Evolutionary conservation across 2,888 invertebrate genomes (phyloP).

Genomic region (Harpalus rubripes): DNA sequence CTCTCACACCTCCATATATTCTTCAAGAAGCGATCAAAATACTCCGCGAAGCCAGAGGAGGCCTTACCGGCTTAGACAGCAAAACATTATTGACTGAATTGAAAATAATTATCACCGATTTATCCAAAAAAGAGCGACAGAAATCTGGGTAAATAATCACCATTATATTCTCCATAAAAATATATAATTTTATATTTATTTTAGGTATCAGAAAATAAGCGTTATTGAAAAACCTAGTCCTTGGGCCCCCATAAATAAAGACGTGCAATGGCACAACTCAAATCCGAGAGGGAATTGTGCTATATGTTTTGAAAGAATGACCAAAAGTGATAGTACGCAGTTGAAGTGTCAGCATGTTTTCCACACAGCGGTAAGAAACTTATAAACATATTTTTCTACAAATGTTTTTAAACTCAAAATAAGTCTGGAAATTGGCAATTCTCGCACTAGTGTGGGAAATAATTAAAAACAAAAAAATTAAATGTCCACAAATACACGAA

Average conservation of each 20-base stretch:
- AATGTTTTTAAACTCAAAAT: too few relatives aligned
- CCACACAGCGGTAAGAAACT: constrained; percentile 44
- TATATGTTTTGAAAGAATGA: constrained; percentile 62
- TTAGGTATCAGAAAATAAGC: constrained; percentile 15
- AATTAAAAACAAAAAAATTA: too few relatives aligned
- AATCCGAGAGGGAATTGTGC: constrained; percentile 37
- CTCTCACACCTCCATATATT: not conserved
- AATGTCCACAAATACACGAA: too few relatives aligned
- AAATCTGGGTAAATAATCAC: constrained; percentile 13
- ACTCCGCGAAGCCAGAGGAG: constrained; percentile 16
- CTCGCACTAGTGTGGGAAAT: too few relatives aligned
- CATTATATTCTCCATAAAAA: not conserved
- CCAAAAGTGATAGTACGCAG: not conserved
- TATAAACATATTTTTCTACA: not conserved
- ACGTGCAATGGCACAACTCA: constrained; percentile 28
- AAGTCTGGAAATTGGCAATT: too few relatives aligned
- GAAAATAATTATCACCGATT: constrained; percentile 15
- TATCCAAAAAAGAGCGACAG: not conserved
- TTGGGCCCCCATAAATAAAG: constrained; percentile 40
- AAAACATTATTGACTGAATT: constrained; percentile 32
- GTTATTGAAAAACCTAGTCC: constrained; percentile 12
- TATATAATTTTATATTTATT: constrained; percentile 14
- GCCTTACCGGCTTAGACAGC: constrained; percentile 32
- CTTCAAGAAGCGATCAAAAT: constrained; percentile 38
- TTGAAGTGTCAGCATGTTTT: constrained; percentile 58